Evolutionary conservation across 2,888 invertebrate genomes (phyloP), one percentile per base, ranked within the genome.

Genomic region (Oasisia sp.): DNA sequence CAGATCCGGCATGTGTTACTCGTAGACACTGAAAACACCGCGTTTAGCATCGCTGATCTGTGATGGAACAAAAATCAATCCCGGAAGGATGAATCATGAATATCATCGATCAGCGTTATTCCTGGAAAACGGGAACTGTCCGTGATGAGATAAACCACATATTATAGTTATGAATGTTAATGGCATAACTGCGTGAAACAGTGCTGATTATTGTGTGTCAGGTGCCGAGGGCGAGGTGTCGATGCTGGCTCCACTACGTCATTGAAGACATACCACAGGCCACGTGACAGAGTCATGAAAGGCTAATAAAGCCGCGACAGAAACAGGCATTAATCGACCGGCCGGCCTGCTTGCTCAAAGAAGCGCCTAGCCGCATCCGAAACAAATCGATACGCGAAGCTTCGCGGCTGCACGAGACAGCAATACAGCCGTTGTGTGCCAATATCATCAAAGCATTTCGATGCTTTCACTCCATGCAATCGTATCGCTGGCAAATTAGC

Each of bases 351-450:
- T 74, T 27, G 74, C 74, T 74, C 74, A n/a, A 74, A 74, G 74
- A 74, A 74, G 74, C 74, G 74, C n/a, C 74, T 74, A 7, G 74
- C 74, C n/a, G 27, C 74, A 74, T 74, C 74, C 74, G 74, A 74
- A 74, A 74, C 74, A 74, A 74, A 74, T 74, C 74, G 74, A 74
- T 74, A 74, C 74, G 74, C 74, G 74, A 74, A 74, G 74, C 74
- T 74, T n/a, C 19, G 74, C 74, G 2, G 74, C 27, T 27, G n/a
- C n/a, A 74, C 19, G 74, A 74, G 8, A 50, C 50, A 14, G 50
- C 50, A 14, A 50, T n/a, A 27, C 19, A 27, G 74, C 74, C 74
- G 74, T n/a, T 7, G 74, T 74, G 74, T 74, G 74, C 74, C 74
- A 74, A 74, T 27, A 27, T 74, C 27, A 74, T 74, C 74, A 74